These are phyloP conservation scores for Limenitis arthemis DNA, from an alignment of 2,888 invertebrate genomes.

Conservation along the genomic window DNA sequence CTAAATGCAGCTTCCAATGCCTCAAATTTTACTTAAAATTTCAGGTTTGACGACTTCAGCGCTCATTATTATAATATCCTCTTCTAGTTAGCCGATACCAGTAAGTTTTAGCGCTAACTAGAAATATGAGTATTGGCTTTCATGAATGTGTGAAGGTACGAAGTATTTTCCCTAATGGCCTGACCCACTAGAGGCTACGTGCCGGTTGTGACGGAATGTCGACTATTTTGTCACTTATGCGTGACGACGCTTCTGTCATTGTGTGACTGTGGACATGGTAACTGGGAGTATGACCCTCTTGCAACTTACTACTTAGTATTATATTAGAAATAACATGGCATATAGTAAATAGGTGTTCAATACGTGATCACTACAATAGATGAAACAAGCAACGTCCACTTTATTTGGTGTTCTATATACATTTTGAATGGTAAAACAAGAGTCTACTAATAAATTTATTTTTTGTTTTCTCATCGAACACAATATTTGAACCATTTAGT, in stretches of 20 bases:
- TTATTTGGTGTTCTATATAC: conserved; percentile 14
- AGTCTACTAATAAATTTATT: no score
- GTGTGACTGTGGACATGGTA: conserved; percentile 10
- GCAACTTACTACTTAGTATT: not conserved
- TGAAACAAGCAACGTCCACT: conserved; percentile 11
- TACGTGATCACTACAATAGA: not conserved
- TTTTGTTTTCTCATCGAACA: no score
- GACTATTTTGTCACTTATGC: conserved; percentile 37
- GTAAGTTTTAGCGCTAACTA: not conserved
- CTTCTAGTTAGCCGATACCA: no score
- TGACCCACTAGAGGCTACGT: conserved; percentile 45
- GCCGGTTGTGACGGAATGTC: conserved; percentile 55
- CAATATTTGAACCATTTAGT: not conserved
- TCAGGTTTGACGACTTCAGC: no score
- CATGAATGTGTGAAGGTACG: not conserved
- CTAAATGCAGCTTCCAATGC: no score
- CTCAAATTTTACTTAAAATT: no score
- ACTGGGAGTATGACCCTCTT: conserved; percentile 16
- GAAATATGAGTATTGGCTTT: not conserved
- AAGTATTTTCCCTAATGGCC: conserved; percentile 5
- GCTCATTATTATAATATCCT: no score
- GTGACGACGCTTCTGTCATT: conserved; percentile 17
- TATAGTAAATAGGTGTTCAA: not conserved
- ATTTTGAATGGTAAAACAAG: no score
- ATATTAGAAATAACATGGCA: not conserved